Evolutionary conservation across 2,113 vertebrate genomes (phyloP).

Genomic region (Microtus oregoni): DNA sequence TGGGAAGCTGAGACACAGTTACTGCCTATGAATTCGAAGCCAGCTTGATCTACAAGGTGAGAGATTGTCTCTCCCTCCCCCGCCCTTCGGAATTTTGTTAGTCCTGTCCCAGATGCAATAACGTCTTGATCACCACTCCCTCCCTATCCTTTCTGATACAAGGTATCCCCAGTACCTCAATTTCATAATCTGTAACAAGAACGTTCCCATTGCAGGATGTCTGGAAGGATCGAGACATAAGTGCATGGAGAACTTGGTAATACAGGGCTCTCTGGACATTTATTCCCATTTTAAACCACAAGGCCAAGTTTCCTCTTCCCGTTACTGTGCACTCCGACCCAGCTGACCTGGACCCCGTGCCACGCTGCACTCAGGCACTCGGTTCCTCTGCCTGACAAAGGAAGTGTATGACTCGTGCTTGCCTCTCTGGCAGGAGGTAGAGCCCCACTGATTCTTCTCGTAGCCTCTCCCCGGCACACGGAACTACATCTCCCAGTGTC

Average conservation of each 20-base stretch:
- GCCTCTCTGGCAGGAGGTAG: not conserved
- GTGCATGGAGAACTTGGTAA: not conserved
- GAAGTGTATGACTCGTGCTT: not conserved
- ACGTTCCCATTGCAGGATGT: not conserved
- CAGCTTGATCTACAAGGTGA: not conserved
- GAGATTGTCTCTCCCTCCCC: not conserved
- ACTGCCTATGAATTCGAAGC: not conserved
- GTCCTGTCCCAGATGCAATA: not conserved
- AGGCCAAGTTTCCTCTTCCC: constrained; percentile 7
- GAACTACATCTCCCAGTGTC: constrained; percentile 76
- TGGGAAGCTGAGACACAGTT: not conserved
- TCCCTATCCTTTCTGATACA: not conserved
- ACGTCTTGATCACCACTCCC: not conserved
- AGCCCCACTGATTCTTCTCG: not conserved
- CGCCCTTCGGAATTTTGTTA: not conserved
- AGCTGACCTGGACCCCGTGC: not conserved
- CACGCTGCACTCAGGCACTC: not conserved
- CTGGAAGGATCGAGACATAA: not conserved
- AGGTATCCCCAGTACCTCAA: not conserved
- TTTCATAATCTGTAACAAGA: constrained; percentile 26
- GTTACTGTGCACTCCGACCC: not conserved
- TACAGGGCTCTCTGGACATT: not conserved
- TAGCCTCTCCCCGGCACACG: too few species aligned
- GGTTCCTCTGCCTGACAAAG: not conserved
- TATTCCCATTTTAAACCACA: not conserved